Percentiles rank a stretch among this genome's conserved stretches.
phyloP scores from a whole-genome alignment of 1,140 invertebrate genomes.

The Sipha flava region DNA sequence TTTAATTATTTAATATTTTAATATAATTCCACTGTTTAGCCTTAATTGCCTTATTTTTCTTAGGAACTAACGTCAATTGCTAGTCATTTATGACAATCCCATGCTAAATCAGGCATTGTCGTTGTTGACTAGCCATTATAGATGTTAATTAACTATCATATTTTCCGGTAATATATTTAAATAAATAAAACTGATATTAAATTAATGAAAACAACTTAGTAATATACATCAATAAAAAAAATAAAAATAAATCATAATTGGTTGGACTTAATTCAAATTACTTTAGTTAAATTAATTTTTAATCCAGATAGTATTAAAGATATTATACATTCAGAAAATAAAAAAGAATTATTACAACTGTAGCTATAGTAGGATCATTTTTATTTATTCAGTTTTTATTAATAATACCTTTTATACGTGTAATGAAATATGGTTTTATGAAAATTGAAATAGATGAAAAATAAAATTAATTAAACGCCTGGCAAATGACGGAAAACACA shows the following conservation, averaged over 20 bases:
- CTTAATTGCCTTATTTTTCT: no score
- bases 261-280: background rate
- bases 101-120: no score
- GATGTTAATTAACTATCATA: no score
- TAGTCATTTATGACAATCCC: no score
- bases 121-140: no score
- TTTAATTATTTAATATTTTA: no score
- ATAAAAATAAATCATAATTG: background rate
- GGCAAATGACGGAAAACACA: no score
- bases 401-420: background rate
- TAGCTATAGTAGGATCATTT: background rate
- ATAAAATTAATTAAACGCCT: no score
- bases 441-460: background rate
- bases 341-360: background rate
- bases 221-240: background rate
- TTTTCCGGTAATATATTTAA: background rate
- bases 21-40: no score
- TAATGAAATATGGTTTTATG: background rate
- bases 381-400: background rate
- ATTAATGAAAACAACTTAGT: background rate
- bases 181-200: background rate
- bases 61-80: no score
- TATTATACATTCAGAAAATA: background rate
- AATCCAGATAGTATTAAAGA: background rate
- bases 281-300: background rate